Evolutionary conservation across 2,797 vertebrate genomes (phyloP), one percentile per base, ranked within the genome.

Genomic region (Sitta carolinensis): DNA sequence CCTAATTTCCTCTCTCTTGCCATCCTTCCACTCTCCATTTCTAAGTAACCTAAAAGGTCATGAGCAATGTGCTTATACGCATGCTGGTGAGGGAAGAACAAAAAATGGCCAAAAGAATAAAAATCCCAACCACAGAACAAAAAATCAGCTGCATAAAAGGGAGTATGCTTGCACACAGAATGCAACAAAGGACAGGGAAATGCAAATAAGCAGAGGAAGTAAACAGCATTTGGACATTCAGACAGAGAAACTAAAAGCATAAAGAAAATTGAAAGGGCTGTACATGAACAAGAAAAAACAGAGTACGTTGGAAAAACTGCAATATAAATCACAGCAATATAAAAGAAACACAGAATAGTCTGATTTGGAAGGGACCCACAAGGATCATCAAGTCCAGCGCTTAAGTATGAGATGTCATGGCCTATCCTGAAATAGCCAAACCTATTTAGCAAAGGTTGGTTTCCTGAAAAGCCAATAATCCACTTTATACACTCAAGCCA

Each of bases 391-490:
- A 32, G 50, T 70, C 50, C 57, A 70, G 32, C 15, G 42, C 21
- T 36, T 18, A 55, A 48, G 78, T 68, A 72, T 3, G 4, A 80
- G 77, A n/a, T 14, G 20, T 79, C 43, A 10, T 8, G 42, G 48
- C 25, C 52, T 92, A 29, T 50, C 87, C 59, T 84, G 55, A 82
- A 95, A 85, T 18, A 94, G 77, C 19, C 88, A 91, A 95, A 87
- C 3, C 50, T 78, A 84, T 84, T 84, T n/a, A 93, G 83, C 66
- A 96, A 92, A 93, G 30, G 50, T 88, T 93, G 92, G 38, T 96
- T 97, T 96, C 96, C 95, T 93, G 96, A 94, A 96, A 93, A 95
- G 77, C 62, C 75, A 91, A 68, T 62, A 84, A 80, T 38, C 27
- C 18, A 61, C 8, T 50, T 67, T 17, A 70, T 36, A 15, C 30